Percentiles rank a stretch among this genome's conserved stretches.
These are phyloP conservation scores for Leptopterna dolabrata DNA, from an alignment of 2,888 invertebrate species.

Conservation along the genomic window DNA sequence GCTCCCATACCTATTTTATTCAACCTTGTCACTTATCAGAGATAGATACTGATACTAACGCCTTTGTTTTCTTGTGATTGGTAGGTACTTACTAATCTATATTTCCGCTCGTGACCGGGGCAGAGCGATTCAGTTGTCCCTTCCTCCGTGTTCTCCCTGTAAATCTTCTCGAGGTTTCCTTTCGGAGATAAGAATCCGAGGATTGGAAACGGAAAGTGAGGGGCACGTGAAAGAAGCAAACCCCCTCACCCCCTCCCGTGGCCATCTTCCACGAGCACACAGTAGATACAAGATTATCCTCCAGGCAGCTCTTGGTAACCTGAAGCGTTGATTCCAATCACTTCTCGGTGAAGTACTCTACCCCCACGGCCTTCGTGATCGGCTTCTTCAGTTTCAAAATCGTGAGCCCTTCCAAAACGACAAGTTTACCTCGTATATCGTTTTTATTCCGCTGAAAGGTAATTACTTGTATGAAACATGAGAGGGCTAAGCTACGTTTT, in stretches of 20 bases:
- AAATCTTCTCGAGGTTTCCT: not conserved
- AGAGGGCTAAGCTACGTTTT: not conserved
- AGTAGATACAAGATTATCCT: conserved; percentile 41
- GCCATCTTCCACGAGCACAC: not conserved
- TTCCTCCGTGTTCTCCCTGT: not conserved
- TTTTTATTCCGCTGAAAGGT: conserved; percentile 15
- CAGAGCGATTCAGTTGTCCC: not conserved
- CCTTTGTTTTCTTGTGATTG: too few relatives aligned
- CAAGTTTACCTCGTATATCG: conserved; percentile 26
- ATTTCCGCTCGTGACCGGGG: not conserved
- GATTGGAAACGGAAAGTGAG: conserved; percentile 23
- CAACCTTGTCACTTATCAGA: too few relatives aligned
- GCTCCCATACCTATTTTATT: too few relatives aligned
- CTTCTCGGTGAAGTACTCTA: conserved; percentile 1
- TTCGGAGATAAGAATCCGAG: not conserved
- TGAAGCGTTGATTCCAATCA: conserved; percentile 44
- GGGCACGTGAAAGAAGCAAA: conserved; percentile 27
- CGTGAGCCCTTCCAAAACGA: conserved; percentile 44
- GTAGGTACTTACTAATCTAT: too few relatives aligned
- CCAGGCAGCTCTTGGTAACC: conserved; percentile 44
- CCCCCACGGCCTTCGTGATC: conserved; percentile 34
- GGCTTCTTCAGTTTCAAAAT: conserved; percentile 50
- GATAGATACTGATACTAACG: too few relatives aligned
- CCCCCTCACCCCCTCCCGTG: not conserved
- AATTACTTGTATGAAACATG: conserved; percentile 13